Conservation (phyloP, 2,888 invertebrate species). For the Protonemura montana region DNA sequence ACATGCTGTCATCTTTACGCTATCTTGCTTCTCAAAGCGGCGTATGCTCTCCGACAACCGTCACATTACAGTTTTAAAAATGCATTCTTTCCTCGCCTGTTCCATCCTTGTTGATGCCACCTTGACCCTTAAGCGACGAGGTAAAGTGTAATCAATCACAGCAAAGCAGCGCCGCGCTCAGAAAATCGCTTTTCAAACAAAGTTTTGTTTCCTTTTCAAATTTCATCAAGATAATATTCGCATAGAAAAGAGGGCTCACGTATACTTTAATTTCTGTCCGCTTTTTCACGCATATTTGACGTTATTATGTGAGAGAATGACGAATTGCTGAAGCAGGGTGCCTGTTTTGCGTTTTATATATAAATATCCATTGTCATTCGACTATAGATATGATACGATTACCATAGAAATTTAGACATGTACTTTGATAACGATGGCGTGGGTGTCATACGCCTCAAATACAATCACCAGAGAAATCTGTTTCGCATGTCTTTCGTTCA, state of each 20-base stretch:
- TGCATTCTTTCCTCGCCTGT: background rate
- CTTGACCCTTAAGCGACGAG: background rate
- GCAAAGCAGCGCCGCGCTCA: background rate
- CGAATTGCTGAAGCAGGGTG: background rate
- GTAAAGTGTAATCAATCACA: background rate
- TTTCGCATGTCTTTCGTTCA: no score
- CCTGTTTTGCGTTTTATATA: no score
- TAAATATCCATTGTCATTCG: no score
- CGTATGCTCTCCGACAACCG: background rate
- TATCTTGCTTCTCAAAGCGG: background rate
- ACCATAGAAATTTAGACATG: no score
- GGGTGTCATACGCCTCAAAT: no score
- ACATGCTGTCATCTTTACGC: background rate
- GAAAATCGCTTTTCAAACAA: background rate
- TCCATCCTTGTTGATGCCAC: background rate
- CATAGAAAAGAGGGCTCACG: background rate
- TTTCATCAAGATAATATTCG: background rate
- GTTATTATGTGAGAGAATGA: background rate
- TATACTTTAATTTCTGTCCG: background rate
- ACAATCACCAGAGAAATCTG: no score
- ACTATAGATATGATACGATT: no score
- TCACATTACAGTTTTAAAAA: background rate
- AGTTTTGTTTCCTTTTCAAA: background rate
- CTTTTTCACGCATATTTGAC: background rate
- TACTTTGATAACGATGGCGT: no score